Evolutionary conservation across 2,113 vertebrate genomes (phyloP), one percentile per base, ranked within the genome.

Genomic region (Amia ocellicauda): DNA sequence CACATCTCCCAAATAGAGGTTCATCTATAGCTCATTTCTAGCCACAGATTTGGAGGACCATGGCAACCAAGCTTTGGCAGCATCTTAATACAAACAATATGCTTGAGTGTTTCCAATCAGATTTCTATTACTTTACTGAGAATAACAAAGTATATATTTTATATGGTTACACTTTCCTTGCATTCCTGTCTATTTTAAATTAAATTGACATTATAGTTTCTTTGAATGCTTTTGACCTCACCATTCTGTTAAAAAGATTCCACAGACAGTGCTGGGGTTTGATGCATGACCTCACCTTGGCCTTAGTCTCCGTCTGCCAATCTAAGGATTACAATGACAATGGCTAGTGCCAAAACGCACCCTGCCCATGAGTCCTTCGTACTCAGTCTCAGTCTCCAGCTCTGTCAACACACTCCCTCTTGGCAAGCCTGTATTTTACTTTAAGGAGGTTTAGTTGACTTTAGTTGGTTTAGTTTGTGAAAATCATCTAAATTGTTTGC

Each of bases 101-200:
- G n/a, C n/a, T 9, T n/a, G 16, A 27, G 52, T 16, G 4, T 56
- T 31, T 31, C 26, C 52, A 16, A 27, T 17, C 11, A 1, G 17
- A 28, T 19, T 56, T 56, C 28, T n/a, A 56, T 56, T n/a, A n/a
- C n/a, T n/a, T n/a, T n/a, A n/a, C n/a, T n/a, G n/a, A n/a, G n/a
- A n/a, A n/a, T n/a, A n/a, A n/a, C n/a, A n/a, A n/a, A n/a, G n/a
- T 56, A 13, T 56, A 7, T 26, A 56, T 56, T 56, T 31, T 24
- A 56, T 14, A 24, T 23, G 5, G 17, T n/a, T 31, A 29, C 27
- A 55, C 26, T 16, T n/a, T 4, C 7, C 54, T 56, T 31, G 8
- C 54, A 56, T 10, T 16, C 54, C 27, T 7, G 16, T 19, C n/a
- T 19, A 2, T 19, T 23, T 24, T 10, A 13, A 23, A 52, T 52